These are phyloP conservation scores for Lithodes maja DNA, from an alignment of 2,888 invertebrate species.

Conservation along the genomic window DNA sequence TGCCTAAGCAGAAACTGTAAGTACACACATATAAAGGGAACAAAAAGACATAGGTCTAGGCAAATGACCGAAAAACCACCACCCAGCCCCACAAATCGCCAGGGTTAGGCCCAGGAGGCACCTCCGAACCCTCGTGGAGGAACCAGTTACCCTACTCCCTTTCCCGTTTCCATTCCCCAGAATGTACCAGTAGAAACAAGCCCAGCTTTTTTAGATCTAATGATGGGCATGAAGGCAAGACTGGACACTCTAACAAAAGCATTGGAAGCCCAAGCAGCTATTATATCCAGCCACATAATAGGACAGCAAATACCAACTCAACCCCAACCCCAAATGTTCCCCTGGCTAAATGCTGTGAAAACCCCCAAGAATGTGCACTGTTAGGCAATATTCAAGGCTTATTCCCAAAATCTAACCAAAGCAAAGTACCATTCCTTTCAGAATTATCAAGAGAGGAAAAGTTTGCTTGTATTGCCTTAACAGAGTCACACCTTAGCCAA, in stretches of 20 bases:
- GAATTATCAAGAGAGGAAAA: not conserved
- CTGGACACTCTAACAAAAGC: not conserved
- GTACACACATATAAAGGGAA: not conserved
- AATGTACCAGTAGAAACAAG: not conserved
- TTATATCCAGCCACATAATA: not conserved
- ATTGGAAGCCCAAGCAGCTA: not conserved
- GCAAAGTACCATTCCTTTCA: not conserved
- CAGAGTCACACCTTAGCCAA: not conserved
- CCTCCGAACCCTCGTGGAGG: not conserved
- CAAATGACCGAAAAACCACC: too few relatives aligned
- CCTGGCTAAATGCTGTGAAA: not conserved
- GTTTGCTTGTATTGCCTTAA: not conserved
- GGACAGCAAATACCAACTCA: not conserved
- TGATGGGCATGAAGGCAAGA: not conserved
- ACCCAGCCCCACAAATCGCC: too few relatives aligned
- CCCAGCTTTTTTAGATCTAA: not conserved
- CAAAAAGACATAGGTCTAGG: too few relatives aligned
- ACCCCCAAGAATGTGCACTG: not conserved
- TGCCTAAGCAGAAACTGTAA: not conserved
- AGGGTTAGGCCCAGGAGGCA: not conserved
- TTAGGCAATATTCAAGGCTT: not conserved
- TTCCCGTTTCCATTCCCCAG: not conserved
- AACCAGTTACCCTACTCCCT: too few relatives aligned
- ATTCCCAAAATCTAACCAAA: conserved; percentile 5
- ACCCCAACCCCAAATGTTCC: not conserved